Evolutionary conservation across 1,140 invertebrate species (phyloP).

Genomic region (Whitmania pigra): DNA sequence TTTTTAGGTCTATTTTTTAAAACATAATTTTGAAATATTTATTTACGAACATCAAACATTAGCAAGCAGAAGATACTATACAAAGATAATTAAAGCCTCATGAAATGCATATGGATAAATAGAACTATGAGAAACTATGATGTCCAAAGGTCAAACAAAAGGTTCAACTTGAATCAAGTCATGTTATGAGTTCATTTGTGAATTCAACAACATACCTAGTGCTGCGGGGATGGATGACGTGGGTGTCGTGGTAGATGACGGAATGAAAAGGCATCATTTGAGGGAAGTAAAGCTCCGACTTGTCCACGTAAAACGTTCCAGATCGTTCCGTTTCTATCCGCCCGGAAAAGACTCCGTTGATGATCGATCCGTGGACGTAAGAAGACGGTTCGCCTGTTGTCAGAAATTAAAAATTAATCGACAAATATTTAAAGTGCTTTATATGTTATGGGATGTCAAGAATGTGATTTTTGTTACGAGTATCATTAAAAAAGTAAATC

Average conservation of each 20-base stretch:
- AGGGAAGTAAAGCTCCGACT: slow-evolving; percentile 55
- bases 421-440: too few relatives aligned
- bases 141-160: too few relatives aligned
- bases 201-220: not conserved
- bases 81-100: too few relatives aligned
- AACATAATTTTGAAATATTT: too few relatives aligned
- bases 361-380: slow-evolving; percentile 77
- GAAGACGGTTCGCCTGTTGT: slow-evolving; percentile 32
- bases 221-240: slow-evolving; percentile 42
- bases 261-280: slow-evolving; percentile 59
- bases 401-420: not conserved
- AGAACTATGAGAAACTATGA: too few relatives aligned
- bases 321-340: slow-evolving; percentile 62
- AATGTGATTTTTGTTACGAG: too few relatives aligned
- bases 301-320: slow-evolving; percentile 78
- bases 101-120: too few relatives aligned
- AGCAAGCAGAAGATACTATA: too few relatives aligned
- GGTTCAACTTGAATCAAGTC: not conserved
- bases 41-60: too few relatives aligned
- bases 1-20: too few relatives aligned
- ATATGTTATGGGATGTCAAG: too few relatives aligned
- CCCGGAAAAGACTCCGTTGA: slow-evolving; percentile 86
- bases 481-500: too few relatives aligned
- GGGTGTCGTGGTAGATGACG: slow-evolving; percentile 82
- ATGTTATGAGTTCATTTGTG: not conserved